Conservation (phyloP, 2,113 vertebrate genomes). For the Sphaerodactylus townsendi region DNA sequence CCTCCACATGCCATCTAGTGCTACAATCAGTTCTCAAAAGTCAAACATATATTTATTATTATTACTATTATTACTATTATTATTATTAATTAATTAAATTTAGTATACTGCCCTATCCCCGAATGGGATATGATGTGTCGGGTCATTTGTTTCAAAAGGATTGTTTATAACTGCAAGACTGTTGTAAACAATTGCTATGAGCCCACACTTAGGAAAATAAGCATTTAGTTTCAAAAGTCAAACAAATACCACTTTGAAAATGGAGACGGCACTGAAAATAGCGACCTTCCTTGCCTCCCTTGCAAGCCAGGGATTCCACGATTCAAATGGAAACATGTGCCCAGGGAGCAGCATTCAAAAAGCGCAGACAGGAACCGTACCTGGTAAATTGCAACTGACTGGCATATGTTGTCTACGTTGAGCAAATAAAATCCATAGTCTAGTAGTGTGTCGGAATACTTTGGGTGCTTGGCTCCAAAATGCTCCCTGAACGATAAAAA, state of each 20-base stretch:
- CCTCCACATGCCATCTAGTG: background rate
- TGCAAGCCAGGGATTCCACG: background rate
- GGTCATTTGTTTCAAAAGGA: background rate
- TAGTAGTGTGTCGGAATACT: constrained; percentile 96
- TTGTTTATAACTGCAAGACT: too few species aligned
- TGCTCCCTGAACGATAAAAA: constrained; percentile 86
- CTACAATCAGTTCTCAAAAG: background rate
- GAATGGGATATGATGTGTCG: too few species aligned
- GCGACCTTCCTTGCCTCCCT: background rate
- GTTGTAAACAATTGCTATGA: background rate
- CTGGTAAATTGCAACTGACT: constrained; percentile 99
- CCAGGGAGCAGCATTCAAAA: background rate
- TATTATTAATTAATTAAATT: too few species aligned
- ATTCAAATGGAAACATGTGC: background rate
- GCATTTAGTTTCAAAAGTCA: too few species aligned
- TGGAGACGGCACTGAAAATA: background rate
- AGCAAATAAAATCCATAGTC: constrained; percentile 99
- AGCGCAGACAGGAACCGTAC: constrained; percentile 64
- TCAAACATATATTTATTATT: too few species aligned
- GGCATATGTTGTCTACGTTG: constrained; percentile 99
- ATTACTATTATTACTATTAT: too few species aligned
- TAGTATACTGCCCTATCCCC: too few species aligned
- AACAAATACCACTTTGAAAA: too few species aligned
- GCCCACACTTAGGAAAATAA: background rate
- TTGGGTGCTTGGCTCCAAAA: constrained; percentile 97